Conservation (phyloP, 2,797 vertebrate species). For the Scyliorhinus canicula region DNA sequence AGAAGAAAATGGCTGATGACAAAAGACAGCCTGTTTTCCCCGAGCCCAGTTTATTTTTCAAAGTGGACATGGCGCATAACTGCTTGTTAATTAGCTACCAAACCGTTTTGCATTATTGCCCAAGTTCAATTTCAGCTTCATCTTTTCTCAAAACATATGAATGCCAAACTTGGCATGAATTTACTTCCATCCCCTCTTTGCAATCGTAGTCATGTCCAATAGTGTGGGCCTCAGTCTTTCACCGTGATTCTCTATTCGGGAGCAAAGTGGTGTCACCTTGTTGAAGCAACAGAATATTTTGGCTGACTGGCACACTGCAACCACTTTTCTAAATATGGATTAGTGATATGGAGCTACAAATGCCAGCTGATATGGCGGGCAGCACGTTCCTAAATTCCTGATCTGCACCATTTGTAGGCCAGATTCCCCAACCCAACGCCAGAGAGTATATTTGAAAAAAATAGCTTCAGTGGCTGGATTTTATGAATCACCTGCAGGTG, state of each 20-base stretch:
- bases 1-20: too few species aligned
- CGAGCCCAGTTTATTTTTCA: too few species aligned
- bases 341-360: not conserved
- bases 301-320: not conserved
- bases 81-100: too few species aligned
- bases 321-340: not conserved
- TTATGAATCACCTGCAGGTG: too few species aligned
- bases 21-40: too few species aligned
- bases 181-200: not conserved
- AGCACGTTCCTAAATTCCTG: not conserved
- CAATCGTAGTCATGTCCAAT: not conserved
- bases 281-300: not conserved
- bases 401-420: not conserved
- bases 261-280: not conserved
- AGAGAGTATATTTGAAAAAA: not conserved
- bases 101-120: too few species aligned
- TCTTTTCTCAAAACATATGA: not conserved
- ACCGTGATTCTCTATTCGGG: too few species aligned
- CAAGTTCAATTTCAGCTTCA: too few species aligned
- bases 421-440: not conserved
- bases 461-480: not conserved
- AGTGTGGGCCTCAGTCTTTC: not conserved
- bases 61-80: too few species aligned
- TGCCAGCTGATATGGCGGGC: not conserved
- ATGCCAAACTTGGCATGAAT: not conserved